Percentiles rank a stretch among this genome's conserved stretches.
These are phyloP conservation scores for Hoplostethus mediterraneus DNA, from an alignment of 2,797 vertebrate species.

Conservation along the genomic window DNA sequence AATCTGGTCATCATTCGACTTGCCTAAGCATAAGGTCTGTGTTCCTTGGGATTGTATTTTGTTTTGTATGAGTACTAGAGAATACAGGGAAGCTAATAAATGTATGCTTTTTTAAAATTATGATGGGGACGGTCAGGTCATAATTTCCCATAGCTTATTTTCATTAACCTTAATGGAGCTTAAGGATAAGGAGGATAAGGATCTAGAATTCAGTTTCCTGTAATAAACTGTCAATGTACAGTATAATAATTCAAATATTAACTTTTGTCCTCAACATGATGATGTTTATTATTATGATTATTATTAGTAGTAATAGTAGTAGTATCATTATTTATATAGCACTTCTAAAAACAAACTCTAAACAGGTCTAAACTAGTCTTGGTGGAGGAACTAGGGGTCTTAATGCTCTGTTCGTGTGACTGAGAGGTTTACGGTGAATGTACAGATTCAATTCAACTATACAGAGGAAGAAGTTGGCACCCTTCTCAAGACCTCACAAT, in stretches of 20 bases:
- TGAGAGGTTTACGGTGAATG: neutral
- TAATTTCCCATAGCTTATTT: conserved; percentile 1
- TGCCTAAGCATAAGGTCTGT: no score
- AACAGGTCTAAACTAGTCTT: neutral
- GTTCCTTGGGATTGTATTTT: no score
- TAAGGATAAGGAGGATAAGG: neutral
- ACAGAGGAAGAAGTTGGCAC: neutral
- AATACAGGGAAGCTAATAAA: no score
- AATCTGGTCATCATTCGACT: no score
- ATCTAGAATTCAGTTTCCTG: conserved; percentile 20
- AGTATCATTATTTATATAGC: no score
- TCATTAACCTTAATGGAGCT: conserved; percentile 6
- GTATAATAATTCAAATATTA: no score
- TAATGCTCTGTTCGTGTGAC: neutral
- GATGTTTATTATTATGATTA: no score
- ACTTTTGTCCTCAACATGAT: no score
- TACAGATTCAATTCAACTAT: neutral
- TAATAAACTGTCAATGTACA: conserved; percentile 1
- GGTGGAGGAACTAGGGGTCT: neutral
- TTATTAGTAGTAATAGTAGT: no score
- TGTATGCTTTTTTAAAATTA: neutral
- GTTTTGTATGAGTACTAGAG: no score
- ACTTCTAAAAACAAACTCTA: no score
- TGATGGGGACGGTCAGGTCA: neutral
- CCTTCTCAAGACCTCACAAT: neutral